Conservation (phyloP, 2,888 invertebrate species). For the Noctuana brunneofusca region DNA sequence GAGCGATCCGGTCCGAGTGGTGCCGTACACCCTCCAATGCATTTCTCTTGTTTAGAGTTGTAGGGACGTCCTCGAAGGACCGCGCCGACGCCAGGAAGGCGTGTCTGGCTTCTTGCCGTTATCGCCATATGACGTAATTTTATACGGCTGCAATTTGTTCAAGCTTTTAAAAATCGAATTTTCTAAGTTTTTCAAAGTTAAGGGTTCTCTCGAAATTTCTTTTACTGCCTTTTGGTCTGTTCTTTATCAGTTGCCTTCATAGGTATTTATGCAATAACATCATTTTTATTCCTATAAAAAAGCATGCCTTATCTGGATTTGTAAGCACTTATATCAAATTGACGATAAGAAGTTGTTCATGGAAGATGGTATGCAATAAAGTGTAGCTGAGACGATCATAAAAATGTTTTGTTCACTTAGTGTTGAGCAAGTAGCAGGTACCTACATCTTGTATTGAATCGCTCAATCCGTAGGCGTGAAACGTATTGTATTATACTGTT, state of each 20-base stretch:
- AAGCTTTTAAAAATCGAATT: background rate
- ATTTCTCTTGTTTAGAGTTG: slow-evolving; percentile 58
- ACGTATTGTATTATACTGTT: background rate
- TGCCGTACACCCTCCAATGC: slow-evolving; percentile 62
- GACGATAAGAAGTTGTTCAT: slow-evolving; percentile 40
- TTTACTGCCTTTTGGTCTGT: background rate
- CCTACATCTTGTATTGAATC: background rate
- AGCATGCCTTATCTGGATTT: slow-evolving; percentile 36
- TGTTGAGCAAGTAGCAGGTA: slow-evolving; percentile 4
- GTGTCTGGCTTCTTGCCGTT: slow-evolving; percentile 71
- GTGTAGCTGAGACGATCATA: background rate
- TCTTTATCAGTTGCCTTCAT: background rate
- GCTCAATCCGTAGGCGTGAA: slow-evolving; percentile 3
- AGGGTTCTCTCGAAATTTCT: background rate
- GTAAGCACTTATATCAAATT: slow-evolving; percentile 29
- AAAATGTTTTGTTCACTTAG: background rate
- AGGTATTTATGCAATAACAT: background rate
- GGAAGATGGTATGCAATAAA: slow-evolving; percentile 38
- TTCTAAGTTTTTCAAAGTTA: background rate
- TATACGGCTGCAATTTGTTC: slow-evolving; percentile 35
- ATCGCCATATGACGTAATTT: slow-evolving; percentile 78
- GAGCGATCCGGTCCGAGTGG: slow-evolving; percentile 62
- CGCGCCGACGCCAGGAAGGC: slow-evolving; percentile 74
- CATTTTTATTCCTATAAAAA: slow-evolving; percentile 19
- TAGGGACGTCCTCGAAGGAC: slow-evolving; percentile 68